Evolutionary conservation across 2,888 invertebrate genomes (phyloP).

Genomic region (Pycnomerus fuliginosus): DNA sequence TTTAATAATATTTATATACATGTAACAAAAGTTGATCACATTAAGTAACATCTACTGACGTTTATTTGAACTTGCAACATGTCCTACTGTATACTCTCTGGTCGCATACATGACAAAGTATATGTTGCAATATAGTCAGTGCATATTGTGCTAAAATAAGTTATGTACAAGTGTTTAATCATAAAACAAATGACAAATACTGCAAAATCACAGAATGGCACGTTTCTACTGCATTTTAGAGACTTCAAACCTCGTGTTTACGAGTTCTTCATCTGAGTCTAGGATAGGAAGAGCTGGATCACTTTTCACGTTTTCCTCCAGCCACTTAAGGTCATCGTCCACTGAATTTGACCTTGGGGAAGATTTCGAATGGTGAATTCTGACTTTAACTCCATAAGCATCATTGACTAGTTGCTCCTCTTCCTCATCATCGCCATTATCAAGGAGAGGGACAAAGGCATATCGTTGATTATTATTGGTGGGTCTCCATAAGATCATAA

Average conservation of each 20-base stretch:
- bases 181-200: too few species aligned
- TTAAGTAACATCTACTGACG: too few species aligned
- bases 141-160: too few species aligned
- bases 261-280: conserved; percentile 80
- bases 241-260: conserved; percentile 82
- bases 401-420: conserved; percentile 85
- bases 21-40: too few species aligned
- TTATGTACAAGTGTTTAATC: too few species aligned
- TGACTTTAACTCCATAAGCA: conserved; percentile 81
- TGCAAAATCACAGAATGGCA: too few species aligned
- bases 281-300: conserved; percentile 70
- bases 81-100: too few species aligned
- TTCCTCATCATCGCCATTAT: conserved; percentile 77
- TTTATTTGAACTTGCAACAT: too few species aligned
- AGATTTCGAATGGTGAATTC: conserved; percentile 48
- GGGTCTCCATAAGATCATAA: conserved; percentile 95
- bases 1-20: too few species aligned
- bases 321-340: conserved; percentile 85
- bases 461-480: conserved; percentile 94
- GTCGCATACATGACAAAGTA: too few species aligned
- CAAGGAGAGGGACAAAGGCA: conserved; percentile 90
- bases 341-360: conserved; percentile 57
- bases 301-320: conserved; percentile 86
- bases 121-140: too few species aligned
- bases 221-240: conserved; percentile 79